phyloP scores from a whole-genome alignment of 1,140 invertebrate species.

The Drosophila simulans region DNA sequence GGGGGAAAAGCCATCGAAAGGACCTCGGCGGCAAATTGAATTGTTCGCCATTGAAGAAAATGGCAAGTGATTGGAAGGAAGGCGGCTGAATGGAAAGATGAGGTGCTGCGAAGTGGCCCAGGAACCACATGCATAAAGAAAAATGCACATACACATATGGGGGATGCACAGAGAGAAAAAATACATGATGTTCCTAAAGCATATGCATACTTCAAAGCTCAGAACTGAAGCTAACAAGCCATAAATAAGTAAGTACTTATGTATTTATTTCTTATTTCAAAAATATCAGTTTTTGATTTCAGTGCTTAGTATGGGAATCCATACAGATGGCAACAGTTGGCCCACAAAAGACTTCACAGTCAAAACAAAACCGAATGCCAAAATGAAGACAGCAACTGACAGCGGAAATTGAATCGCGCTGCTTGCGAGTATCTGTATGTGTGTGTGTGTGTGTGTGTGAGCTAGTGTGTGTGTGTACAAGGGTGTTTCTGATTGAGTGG shows the following conservation, averaged over 20 bases:
- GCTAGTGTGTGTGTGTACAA: background rate
- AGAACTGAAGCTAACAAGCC: too few relatives aligned
- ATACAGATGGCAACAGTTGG: conserved; percentile 57
- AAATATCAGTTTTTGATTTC: background rate
- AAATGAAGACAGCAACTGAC: conserved; percentile 52
- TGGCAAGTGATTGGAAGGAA: conserved; percentile 3
- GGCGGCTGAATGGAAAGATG: conserved; percentile 1
- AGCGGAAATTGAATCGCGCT: conserved; percentile 55
- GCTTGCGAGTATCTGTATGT: background rate
- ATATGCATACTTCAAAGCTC: too few relatives aligned
- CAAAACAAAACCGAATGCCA: conserved; percentile 46
- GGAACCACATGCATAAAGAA: conserved; percentile 29
- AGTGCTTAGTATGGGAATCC: conserved; percentile 31
- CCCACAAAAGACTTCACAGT: conserved; percentile 45
- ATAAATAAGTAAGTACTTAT: too few relatives aligned
- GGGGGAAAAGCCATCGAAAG: conserved; percentile 10
- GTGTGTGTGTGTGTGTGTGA: background rate
- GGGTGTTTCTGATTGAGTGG: conserved; percentile 21
- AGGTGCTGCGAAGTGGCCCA: conserved; percentile 30
- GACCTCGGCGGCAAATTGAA: conserved; percentile 66
- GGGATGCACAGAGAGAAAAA: background rate
- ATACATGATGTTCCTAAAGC: too few relatives aligned
- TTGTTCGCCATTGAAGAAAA: conserved; percentile 58
- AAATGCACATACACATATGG: too few relatives aligned
- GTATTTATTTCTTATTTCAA: too few relatives aligned